These are phyloP conservation scores for Poecilia latipinna DNA, from an alignment of 2,113 vertebrate species.

Conservation along the genomic window DNA sequence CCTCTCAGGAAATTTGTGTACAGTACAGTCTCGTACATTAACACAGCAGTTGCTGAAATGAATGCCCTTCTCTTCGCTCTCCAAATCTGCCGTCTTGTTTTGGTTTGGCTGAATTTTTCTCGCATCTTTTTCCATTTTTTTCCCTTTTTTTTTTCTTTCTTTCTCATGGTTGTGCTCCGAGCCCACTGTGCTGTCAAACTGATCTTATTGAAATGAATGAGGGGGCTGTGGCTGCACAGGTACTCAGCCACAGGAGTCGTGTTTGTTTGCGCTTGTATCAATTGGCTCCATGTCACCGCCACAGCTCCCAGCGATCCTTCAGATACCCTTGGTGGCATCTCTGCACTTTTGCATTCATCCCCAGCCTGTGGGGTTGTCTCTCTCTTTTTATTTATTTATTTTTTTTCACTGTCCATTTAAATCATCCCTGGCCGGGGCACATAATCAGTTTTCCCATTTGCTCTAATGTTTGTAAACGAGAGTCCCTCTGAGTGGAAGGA, in stretches of 20 bases:
- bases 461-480: constrained; percentile 77
- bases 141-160: background rate
- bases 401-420: constrained; percentile 46
- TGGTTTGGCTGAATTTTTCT: background rate
- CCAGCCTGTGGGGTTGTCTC: constrained; percentile 32
- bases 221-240: background rate
- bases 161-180: background rate
- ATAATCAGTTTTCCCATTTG: constrained; percentile 79
- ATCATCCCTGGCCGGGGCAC: constrained; percentile 35
- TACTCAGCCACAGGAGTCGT: background rate
- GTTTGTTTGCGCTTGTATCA: constrained; percentile 3
- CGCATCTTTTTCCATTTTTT: background rate
- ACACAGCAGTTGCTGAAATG: constrained; percentile 9
- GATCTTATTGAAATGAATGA: constrained; percentile 11
- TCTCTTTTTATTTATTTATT: constrained; percentile 24
- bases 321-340: constrained; percentile 38
- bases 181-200: background rate
- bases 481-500: constrained; percentile 56
- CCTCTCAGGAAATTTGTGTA: constrained; percentile 3
- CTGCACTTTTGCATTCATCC: constrained; percentile 43
- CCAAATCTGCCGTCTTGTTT: background rate
- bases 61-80: background rate
- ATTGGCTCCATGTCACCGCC: constrained; percentile 12
- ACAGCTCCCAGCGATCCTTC: constrained; percentile 14
- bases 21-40: background rate